Percentiles rank a stretch among this genome's conserved stretches.
These are phyloP conservation scores for Cabera pusaria DNA, from an alignment of 2,888 invertebrate species.

Conservation along the genomic window DNA sequence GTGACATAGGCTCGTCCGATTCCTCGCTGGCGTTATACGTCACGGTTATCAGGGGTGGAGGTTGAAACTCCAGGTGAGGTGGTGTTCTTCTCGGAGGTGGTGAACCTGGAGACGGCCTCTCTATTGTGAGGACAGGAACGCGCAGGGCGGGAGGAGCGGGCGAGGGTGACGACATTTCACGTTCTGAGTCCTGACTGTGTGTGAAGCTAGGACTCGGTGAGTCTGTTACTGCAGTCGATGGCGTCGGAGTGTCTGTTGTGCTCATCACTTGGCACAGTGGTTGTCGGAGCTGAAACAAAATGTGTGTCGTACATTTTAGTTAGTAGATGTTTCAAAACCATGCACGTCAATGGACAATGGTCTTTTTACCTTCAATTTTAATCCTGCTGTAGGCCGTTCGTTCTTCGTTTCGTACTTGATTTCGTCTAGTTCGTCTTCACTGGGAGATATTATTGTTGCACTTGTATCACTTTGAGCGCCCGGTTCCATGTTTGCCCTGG, in stretches of 20 bases:
- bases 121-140: constrained; percentile 86
- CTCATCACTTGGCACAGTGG: constrained; percentile 60
- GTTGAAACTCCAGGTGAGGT: constrained; percentile 86
- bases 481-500: constrained; percentile 61
- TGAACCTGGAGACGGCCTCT: constrained; percentile 88
- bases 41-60: constrained; percentile 88
- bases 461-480: constrained; percentile 56
- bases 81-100: constrained; percentile 84
- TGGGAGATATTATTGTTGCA: constrained; percentile 58
- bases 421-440: constrained; percentile 74
- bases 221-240: constrained; percentile 73
- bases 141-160: constrained; percentile 77
- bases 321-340: background rate
- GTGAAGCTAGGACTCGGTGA: constrained; percentile 74
- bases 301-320: background rate
- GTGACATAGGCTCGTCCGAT: constrained; percentile 88
- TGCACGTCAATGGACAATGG: too few relatives aligned
- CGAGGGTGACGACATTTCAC: constrained; percentile 68
- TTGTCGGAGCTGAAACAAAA: constrained; percentile 77
- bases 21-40: constrained; percentile 91
- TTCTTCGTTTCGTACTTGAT: constrained; percentile 56
- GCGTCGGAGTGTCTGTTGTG: constrained; percentile 63
- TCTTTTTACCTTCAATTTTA: constrained; percentile 61
- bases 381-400: constrained; percentile 58
- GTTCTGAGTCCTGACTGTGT: constrained; percentile 74